Percentiles rank a stretch among this genome's conserved stretches.
Conservation (phyloP, 2,888 invertebrate genomes). For the Escarpia spicata region DNA sequence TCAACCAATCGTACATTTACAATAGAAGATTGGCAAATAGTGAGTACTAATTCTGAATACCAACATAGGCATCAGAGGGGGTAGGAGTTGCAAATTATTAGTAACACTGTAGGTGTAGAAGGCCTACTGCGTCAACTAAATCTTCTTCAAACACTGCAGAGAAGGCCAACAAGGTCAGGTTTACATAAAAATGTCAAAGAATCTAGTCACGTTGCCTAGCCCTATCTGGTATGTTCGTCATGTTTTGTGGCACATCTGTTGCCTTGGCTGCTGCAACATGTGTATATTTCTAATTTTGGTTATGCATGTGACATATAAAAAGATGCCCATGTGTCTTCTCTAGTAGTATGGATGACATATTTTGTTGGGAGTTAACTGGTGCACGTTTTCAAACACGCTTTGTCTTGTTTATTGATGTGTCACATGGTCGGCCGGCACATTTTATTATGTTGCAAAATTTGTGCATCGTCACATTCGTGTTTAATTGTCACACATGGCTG, state of each 20-base stretch:
- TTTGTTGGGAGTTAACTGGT: neutral
- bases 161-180: too few species aligned
- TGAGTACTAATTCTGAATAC: too few species aligned
- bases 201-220: neutral
- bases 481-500: neutral
- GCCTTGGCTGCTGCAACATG: neutral
- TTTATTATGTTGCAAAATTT: neutral
- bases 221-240: neutral
- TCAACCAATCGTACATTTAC: too few species aligned
- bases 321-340: neutral
- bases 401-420: constrained; percentile 5
- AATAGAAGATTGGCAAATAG: too few species aligned
- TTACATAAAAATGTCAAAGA: too few species aligned
- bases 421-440: neutral
- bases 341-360: neutral
- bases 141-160: too few species aligned
- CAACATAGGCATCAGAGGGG: too few species aligned
- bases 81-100: too few species aligned
- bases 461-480: neutral
- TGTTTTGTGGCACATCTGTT: neutral
- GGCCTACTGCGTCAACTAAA: too few species aligned
- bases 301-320: neutral
- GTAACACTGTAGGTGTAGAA: too few species aligned
- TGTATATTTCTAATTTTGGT: neutral
- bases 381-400: neutral